phyloP scores from a whole-genome alignment of 1,140 invertebrate genomes.

The Stegodyphus mimosarum region DNA sequence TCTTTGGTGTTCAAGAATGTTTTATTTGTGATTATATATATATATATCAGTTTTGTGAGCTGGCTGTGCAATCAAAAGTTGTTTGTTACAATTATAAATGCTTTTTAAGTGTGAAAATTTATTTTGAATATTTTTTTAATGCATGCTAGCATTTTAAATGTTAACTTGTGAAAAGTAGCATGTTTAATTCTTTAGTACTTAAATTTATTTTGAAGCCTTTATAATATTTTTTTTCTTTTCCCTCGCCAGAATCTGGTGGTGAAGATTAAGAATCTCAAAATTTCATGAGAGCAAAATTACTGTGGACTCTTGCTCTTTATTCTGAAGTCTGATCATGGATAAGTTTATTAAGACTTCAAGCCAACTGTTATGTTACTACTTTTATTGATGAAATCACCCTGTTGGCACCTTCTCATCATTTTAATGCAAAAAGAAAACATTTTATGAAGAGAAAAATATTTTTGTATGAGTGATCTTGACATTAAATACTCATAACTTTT shows the following conservation, averaged over 20 bases:
- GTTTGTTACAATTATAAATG: no score
- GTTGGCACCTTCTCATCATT: conserved; percentile 8
- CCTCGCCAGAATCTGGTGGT: conserved; percentile 14
- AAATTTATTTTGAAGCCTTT: background rate
- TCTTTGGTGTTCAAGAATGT: no score
- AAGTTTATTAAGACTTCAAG: conserved; percentile 7
- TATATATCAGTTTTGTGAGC: no score
- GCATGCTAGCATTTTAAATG: no score
- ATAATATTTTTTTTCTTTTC: background rate
- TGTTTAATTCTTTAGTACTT: no score
- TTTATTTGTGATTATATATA: no score
- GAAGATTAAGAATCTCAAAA: conserved; percentile 18
- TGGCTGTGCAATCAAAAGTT: no score
- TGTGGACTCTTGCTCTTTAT: conserved; percentile 14
- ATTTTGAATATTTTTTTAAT: no score
- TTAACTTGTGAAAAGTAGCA: no score
- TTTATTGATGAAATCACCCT: conserved; percentile 19
- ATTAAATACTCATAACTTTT: background rate
- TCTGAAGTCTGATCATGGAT: conserved; percentile 4
- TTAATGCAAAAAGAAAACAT: conserved; percentile 20
- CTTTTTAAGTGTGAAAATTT: no score
- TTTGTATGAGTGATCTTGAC: conserved; percentile 10
- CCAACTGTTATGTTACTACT: background rate
- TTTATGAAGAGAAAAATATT: conserved; percentile 18
- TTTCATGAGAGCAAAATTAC: background rate